These are phyloP conservation scores for Asteroscopus sphinx DNA, from an alignment of 2,888 invertebrate species.

Conservation along the genomic window DNA sequence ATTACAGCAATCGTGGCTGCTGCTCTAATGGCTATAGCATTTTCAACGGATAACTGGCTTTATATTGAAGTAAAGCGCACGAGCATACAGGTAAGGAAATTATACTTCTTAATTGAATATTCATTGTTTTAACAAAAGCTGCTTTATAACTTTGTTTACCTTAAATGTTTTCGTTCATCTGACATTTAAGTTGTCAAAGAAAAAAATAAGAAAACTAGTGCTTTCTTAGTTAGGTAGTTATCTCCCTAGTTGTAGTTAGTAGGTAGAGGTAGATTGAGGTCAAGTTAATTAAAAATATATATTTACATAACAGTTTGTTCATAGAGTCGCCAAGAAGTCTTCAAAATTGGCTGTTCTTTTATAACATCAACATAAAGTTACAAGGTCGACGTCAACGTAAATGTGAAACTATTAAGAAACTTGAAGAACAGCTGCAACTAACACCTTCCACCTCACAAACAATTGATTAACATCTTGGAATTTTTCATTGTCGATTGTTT, in stretches of 20 bases:
- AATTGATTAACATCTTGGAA: slow-evolving; percentile 52
- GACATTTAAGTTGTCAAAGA: background rate
- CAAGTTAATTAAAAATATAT: slow-evolving; percentile 24
- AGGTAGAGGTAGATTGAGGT: slow-evolving; percentile 29
- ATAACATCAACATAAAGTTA: slow-evolving; percentile 19
- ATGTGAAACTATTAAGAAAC: slow-evolving; percentile 42
- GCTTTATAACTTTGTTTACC: slow-evolving; percentile 31
- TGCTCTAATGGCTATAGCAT: slow-evolving; percentile 97
- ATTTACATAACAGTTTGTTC: slow-evolving; percentile 38
- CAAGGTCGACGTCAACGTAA: slow-evolving; percentile 47
- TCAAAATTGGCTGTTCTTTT: slow-evolving; percentile 16
- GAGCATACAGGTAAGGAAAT: slow-evolving; percentile 93
- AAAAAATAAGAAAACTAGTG: background rate
- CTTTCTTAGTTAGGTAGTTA: background rate
- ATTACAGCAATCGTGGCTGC: slow-evolving; percentile 98
- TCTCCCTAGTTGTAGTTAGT: background rate
- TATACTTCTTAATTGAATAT: slow-evolving; percentile 3
- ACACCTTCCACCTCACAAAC: slow-evolving; percentile 47
- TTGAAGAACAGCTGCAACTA: slow-evolving; percentile 41
- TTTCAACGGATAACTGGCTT: slow-evolving; percentile 99
- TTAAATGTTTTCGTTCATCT: background rate
- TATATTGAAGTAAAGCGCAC: slow-evolving; percentile 97
- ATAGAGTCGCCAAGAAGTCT: slow-evolving; percentile 15
- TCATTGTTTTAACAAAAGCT: background rate
- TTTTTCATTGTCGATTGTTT: slow-evolving; percentile 60